Conservation (phyloP, 2,888 invertebrate species). For the Plebejus melissa region DNA sequence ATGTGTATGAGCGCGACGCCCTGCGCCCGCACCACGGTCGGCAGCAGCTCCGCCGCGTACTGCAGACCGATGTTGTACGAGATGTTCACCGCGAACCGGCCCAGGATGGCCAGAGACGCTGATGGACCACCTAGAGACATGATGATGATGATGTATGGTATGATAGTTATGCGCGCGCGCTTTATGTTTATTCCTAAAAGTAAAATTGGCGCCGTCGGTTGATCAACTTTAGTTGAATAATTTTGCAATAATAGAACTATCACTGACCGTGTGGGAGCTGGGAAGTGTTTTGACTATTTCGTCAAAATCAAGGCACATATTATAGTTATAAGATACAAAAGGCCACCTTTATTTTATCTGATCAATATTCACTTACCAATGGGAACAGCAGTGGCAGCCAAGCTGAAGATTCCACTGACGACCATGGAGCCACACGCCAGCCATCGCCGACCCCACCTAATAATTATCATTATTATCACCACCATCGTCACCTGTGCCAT, state of each 20-base stretch:
- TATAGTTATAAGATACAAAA: not conserved
- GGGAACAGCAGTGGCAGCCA: constrained; percentile 87
- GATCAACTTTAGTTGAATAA: too few species aligned
- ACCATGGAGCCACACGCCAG: constrained; percentile 90
- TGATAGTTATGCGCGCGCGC: not conserved
- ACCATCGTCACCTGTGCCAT: not conserved
- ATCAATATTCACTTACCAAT: constrained; percentile 70
- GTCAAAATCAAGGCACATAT: too few species aligned
- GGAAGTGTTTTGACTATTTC: too few species aligned
- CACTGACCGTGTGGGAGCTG: too few species aligned
- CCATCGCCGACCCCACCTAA: constrained; percentile 88
- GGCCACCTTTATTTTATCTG: not conserved
- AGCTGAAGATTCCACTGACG: constrained; percentile 88
- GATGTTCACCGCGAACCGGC: constrained; percentile 91
- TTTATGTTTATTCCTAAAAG: too few species aligned
- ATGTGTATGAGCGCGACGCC: constrained; percentile 92
- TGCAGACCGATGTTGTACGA: constrained; percentile 94
- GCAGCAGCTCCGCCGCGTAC: constrained; percentile 91
- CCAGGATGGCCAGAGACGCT: constrained; percentile 88
- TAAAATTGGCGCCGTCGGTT: too few species aligned
- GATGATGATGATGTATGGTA: not conserved
- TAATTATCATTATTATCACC: constrained; percentile 8
- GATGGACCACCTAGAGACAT: constrained; percentile 81
- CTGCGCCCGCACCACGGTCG: constrained; percentile 92
- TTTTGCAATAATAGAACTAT: too few species aligned